Percentiles rank a stretch among this genome's conserved stretches.
These are phyloP conservation scores for Micromussa lordhowensis DNA, from an alignment of 92 coral and sea anemone species.

Conservation along the genomic window DNA sequence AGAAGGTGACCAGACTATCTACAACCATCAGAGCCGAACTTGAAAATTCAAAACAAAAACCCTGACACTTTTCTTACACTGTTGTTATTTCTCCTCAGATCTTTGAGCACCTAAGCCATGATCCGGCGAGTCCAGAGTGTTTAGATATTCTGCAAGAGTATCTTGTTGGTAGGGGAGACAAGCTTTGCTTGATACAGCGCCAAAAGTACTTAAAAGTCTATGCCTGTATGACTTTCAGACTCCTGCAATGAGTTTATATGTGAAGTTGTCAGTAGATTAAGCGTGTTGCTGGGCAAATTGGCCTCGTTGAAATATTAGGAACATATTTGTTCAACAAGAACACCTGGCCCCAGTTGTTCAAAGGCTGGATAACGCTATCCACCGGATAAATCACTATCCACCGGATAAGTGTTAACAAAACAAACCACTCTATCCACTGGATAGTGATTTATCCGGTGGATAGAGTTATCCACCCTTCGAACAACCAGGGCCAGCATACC, in stretches of 20 bases:
- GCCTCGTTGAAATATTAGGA: neutral
- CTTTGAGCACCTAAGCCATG: slow-evolving; percentile 85
- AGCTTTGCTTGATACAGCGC: neutral
- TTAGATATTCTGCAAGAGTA: slow-evolving; percentile 86
- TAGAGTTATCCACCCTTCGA: too few species aligned
- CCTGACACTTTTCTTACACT: neutral
- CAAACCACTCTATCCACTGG: too few species aligned
- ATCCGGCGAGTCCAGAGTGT: slow-evolving; percentile 98
- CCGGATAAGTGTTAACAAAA: too few species aligned
- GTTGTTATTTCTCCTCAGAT: slow-evolving; percentile 61
- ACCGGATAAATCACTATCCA: too few species aligned
- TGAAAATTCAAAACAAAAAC: neutral
- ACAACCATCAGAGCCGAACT: neutral
- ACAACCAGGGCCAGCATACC: too few species aligned
- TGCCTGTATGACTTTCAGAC: too few species aligned
- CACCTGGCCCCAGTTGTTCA: too few species aligned
- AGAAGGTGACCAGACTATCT: slow-evolving; percentile 57
- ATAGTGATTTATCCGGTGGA: too few species aligned
- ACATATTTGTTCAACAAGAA: too few species aligned
- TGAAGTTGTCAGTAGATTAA: neutral
- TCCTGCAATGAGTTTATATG: too few species aligned
- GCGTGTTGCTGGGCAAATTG: neutral
- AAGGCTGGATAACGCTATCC: too few species aligned
- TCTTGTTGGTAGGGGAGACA: slow-evolving; percentile 81
- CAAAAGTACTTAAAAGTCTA: neutral